These are phyloP conservation scores for Dipodomys stephensi DNA, from an alignment of 2,113 vertebrate genomes.

Conservation along the genomic window DNA sequence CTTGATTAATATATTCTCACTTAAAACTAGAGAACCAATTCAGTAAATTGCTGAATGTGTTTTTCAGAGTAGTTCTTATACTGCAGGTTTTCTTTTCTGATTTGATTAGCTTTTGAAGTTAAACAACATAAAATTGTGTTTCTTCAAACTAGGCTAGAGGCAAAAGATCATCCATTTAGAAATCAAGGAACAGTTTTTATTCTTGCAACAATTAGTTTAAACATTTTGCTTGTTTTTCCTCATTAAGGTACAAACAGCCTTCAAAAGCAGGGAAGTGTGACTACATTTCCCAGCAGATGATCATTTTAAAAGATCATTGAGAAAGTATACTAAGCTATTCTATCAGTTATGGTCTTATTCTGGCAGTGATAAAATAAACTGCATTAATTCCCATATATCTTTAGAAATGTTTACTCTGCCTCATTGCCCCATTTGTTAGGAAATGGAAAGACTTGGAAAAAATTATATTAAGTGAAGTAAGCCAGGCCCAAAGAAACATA, in stretches of 20 bases:
- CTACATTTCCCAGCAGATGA: constrained; percentile 34
- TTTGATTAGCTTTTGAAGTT: neutral
- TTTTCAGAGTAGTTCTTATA: neutral
- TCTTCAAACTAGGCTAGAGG: neutral
- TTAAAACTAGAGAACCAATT: constrained; percentile 30
- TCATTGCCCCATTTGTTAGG: neutral
- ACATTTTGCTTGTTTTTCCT: neutral
- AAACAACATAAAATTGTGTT: neutral
- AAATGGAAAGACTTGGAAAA: too few species aligned
- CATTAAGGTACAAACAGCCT: constrained; percentile 32
- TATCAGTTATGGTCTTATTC: neutral
- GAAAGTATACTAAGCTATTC: constrained; percentile 12
- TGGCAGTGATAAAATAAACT: constrained; percentile 38
- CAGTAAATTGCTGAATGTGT: neutral
- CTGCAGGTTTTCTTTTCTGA: neutral
- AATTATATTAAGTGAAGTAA: too few species aligned
- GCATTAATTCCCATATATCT: constrained; percentile 17
- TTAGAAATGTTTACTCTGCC: constrained; percentile 17
- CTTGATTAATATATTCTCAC: constrained; percentile 5
- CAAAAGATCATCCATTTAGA: neutral
- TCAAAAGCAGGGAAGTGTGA: constrained; percentile 7
- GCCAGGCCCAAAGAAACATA: too few species aligned
- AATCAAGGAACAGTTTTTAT: constrained; percentile 13
- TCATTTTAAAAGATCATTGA: neutral
- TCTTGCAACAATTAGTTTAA: constrained; percentile 38